These are phyloP conservation scores for Chalcis sispes DNA, from an alignment of 2,888 invertebrate genomes.

Conservation along the genomic window DNA sequence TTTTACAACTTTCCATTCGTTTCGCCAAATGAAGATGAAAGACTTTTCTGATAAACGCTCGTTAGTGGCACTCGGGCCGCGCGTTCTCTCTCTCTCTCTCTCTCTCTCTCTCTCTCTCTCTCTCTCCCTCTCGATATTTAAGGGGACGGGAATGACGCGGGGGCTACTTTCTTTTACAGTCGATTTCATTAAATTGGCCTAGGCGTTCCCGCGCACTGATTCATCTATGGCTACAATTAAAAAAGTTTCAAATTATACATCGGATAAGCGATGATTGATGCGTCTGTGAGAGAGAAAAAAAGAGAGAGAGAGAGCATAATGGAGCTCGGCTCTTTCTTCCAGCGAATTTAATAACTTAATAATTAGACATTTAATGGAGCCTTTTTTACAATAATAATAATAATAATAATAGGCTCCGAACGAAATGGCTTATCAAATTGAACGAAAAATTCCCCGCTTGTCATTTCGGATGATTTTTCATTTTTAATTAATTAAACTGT, in stretches of 20 bases:
- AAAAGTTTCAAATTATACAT: constrained; percentile 55
- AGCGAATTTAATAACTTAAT: constrained; percentile 31
- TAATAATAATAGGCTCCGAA: no score
- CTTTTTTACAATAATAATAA: constrained; percentile 29
- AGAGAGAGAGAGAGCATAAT: not conserved
- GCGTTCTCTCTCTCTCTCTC: constrained; percentile 23
- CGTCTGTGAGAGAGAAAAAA: not conserved
- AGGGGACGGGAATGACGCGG: constrained; percentile 7
- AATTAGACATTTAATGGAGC: constrained; percentile 41
- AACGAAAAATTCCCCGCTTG: no score
- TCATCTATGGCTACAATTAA: constrained; percentile 48
- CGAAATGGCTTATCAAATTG: no score
- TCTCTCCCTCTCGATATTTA: not conserved
- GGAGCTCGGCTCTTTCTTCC: no score
- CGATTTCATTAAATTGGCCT: constrained; percentile 55
- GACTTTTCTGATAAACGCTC: constrained; percentile 61
- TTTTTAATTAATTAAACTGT: no score
- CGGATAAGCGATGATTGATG: constrained; percentile 53
- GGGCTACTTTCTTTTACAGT: constrained; percentile 43
- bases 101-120: constrained; percentile 23
- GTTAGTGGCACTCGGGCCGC: constrained; percentile 47
- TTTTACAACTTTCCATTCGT: constrained; percentile 57
- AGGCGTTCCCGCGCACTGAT: constrained; percentile 24
- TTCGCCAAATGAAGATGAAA: constrained; percentile 64
- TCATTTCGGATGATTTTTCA: no score